Evolutionary conservation across 30 jellyfish, hydroid and myxozoan genomes (phyloP).

Genomic region (Aurelia sp.): DNA sequence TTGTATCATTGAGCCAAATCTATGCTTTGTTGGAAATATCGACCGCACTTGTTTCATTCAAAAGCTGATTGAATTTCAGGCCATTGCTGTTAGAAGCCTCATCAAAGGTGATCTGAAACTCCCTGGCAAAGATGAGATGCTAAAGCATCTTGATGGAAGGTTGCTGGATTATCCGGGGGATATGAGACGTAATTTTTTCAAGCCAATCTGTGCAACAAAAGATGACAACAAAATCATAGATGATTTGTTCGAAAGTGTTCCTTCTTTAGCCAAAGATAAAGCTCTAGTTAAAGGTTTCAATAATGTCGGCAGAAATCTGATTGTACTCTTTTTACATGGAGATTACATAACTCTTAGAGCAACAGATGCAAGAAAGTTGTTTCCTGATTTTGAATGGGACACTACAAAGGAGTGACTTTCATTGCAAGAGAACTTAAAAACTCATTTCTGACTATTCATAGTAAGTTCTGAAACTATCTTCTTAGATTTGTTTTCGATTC

Average conservation of each 20-base stretch:
- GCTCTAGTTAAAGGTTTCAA: not conserved
- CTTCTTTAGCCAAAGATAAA: conserved; percentile 1
- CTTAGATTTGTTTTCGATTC: too few relatives aligned
- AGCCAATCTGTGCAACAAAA: conserved; percentile 19
- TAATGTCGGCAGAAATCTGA: not conserved
- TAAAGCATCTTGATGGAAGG: not conserved
- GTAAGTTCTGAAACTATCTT: too few relatives aligned
- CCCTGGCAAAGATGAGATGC: conserved; percentile 34
- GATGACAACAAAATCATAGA: conserved; percentile 7
- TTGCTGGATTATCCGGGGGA: conserved; percentile 15
- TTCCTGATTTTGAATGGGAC: conserved; percentile 25
- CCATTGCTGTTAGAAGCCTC: not conserved
- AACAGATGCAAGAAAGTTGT: not conserved
- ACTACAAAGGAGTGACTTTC: not conserved
- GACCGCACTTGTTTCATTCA: conserved; percentile 26
- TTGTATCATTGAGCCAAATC: conserved; percentile 45
- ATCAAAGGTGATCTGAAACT: conserved; percentile 25
- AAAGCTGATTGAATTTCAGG: conserved; percentile 33
- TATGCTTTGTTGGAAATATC: conserved; percentile 36
- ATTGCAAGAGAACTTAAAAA: too few relatives aligned
- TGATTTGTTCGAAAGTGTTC: not conserved
- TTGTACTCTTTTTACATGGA: not conserved
- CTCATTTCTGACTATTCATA: too few relatives aligned
- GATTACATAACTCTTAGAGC: not conserved
- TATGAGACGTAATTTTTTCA: not conserved